Evolutionary conservation across 2,113 vertebrate species (phyloP).

Genomic region (Hyla sarda): DNA sequence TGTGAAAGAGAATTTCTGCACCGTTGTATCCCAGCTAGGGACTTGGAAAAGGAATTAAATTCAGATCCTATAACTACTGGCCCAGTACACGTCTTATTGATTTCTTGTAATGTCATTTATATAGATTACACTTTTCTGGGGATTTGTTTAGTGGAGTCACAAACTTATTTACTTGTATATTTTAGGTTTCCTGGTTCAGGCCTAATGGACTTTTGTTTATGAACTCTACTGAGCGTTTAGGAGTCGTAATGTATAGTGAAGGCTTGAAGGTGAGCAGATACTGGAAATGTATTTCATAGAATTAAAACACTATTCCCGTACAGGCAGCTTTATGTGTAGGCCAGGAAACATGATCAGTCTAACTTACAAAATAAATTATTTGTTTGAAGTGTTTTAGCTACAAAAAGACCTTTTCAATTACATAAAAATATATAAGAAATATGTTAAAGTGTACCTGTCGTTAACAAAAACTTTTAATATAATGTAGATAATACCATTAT

Average conservation of each 20-base stretch:
- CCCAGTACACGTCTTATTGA: constrained; percentile 33
- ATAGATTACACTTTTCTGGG: constrained; percentile 38
- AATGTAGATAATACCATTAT: too few relatives aligned
- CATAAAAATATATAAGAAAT: too few relatives aligned
- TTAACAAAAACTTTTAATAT: too few relatives aligned
- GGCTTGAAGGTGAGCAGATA: background rate
- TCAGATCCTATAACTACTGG: constrained; percentile 31
- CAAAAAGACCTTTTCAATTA: too few relatives aligned
- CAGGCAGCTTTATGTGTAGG: background rate
- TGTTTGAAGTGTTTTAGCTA: too few relatives aligned
- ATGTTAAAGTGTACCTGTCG: too few relatives aligned
- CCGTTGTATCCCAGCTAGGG: background rate
- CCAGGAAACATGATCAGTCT: background rate
- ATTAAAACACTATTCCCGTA: background rate
- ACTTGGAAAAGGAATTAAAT: constrained; percentile 23
- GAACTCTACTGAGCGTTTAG: background rate
- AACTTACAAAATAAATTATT: too few relatives aligned
- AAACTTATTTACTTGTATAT: constrained; percentile 28
- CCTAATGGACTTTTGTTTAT: constrained; percentile 21
- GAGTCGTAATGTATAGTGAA: background rate
- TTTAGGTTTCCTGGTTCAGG: constrained; percentile 17
- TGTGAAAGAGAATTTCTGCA: constrained; percentile 23
- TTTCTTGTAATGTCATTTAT: constrained; percentile 53
- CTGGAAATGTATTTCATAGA: background rate
- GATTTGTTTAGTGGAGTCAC: constrained; percentile 12